A percentile compares a stretch with the other conserved stretches of the same genome.
phyloP scores from a whole-genome alignment of 1,140 invertebrate species.

The Drosophila sechellia region DNA sequence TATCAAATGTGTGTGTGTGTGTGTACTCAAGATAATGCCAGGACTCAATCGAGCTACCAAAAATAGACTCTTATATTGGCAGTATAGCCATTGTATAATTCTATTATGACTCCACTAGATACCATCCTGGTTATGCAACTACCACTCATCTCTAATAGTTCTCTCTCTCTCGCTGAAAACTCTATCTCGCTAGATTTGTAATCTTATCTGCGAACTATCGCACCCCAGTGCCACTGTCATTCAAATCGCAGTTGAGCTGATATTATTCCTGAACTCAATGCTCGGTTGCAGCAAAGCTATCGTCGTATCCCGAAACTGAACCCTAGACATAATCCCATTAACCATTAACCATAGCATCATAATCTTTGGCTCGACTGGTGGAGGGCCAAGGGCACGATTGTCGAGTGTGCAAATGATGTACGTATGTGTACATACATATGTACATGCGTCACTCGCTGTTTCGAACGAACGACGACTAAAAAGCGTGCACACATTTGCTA shows the following conservation, averaged over 20 bases:
- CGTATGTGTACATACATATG: not conserved
- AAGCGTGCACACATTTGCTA: conserved; percentile 27
- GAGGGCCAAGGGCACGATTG: conserved; percentile 30
- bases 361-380: conserved; percentile 22
- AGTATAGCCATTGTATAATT: not conserved
- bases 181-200: conserved; percentile 25
- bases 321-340: conserved; percentile 29
- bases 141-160: conserved; percentile 15
- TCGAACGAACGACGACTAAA: conserved; percentile 12
- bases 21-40: not conserved
- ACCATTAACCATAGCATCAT: conserved; percentile 13
- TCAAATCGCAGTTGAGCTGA: not conserved
- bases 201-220: conserved; percentile 20
- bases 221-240: conserved; percentile 1
- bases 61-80: not conserved
- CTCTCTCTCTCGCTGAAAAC: not conserved
- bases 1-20: not conserved
- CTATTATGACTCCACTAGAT: not conserved
- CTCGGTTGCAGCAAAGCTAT: not conserved
- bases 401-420: conserved; percentile 22
- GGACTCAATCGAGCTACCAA: not conserved
- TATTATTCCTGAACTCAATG: not conserved
- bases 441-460: not conserved
- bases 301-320: conserved; percentile 12
- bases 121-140: not conserved